Evolutionary conservation across 2,797 vertebrate species (phyloP), one percentile per base, ranked within the genome.

Genomic region (Agapornis canus): DNA sequence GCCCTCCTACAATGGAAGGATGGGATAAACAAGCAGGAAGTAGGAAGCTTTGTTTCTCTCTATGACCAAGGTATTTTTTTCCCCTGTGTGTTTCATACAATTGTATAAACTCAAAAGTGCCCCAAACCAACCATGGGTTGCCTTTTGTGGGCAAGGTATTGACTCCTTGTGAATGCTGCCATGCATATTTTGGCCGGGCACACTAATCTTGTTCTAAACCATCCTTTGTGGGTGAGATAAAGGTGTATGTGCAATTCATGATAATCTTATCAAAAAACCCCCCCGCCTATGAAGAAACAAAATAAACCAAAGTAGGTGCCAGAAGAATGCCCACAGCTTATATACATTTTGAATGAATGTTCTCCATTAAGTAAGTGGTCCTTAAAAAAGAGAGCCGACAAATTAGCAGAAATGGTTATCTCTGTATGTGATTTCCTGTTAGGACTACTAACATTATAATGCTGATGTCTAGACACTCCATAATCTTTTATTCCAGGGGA

Each of bases 301-400:
- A 75, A 49, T 39, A 29, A 32, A 11, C 35, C 0, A 0, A 70
- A 10, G 37, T 32, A 19, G 16, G 11, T 61, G 27, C 27, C 21
- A 29, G 45, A 37, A 86, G 52, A 31, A 29, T 39, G 21, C 6
- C 12, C 0, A 0, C 17, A 49, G 26, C 32, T 82, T 37, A 29
- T 0, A 0, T 39, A 40, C 8, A 2, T 89, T 57, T 48, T 86
- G 42, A 59, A 49, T 19, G 48, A 73, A 54, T 1, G 0, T 60
- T 48, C n/a, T 65, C 27, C 65, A 7, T 32, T 21, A 77, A 61
- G n/a, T 48, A 66, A 61, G 11, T 40, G 5, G 11, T 52, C 32
- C 65, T 80, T n/a, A 20, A 47, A 64, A 63, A 17, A 42, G 13
- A 49, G 88, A 69, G 4, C 16, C 17, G 29, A 40, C 10, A 35